Conservation (phyloP, 2,113 vertebrate genomes). For the Leucopsar rothschildi region DNA sequence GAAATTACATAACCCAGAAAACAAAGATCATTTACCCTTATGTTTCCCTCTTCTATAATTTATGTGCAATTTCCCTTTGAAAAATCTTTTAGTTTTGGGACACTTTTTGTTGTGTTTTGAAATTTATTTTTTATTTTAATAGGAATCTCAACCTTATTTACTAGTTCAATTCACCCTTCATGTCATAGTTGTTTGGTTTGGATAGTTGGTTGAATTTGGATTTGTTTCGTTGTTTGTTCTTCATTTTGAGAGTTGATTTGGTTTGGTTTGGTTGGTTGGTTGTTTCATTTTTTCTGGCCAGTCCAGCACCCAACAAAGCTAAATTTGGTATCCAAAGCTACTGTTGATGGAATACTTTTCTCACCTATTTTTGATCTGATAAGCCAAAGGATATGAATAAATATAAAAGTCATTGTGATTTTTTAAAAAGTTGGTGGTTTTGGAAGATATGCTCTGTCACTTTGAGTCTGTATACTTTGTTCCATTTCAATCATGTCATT, state of each 20-base stretch:
- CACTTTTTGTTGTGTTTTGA: background rate
- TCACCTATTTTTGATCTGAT: background rate
- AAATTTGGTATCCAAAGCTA: background rate
- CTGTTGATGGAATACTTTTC: background rate
- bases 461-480: background rate
- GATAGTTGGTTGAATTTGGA: background rate
- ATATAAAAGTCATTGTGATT: background rate
- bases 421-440: rapidly evolving
- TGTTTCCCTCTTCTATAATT: background rate
- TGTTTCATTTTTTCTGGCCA: rapidly evolving
- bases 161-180: background rate
- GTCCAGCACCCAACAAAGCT: background rate
- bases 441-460: background rate
- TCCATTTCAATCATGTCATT: background rate
- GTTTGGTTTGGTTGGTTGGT: background rate
- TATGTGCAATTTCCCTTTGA: background rate
- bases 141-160: background rate
- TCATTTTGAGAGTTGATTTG: background rate
- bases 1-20: background rate
- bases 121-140: background rate
- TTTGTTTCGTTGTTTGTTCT: background rate
- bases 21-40: background rate
- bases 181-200: background rate
- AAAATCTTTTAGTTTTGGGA: background rate
- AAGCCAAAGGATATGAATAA: background rate